A percentile compares a stretch with the other conserved stretches of the same genome.
phyloP scores from a whole-genome alignment of 2,888 invertebrate genomes.

The Osmoderma eremita region DNA sequence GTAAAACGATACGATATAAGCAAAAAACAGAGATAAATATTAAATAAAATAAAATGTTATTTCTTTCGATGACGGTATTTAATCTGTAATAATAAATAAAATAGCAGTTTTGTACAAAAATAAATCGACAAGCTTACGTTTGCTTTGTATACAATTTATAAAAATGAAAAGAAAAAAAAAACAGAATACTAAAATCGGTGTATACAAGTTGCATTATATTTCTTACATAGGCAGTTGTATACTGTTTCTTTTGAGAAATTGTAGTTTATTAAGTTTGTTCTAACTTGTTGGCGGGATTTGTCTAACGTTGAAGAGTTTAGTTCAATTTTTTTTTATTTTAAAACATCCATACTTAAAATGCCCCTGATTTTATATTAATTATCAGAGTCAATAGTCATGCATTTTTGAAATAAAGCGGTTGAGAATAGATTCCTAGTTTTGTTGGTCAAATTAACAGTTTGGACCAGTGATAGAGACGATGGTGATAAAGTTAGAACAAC shows the following conservation, averaged over 20 bases:
- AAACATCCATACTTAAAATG: neutral
- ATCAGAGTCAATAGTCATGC: neutral
- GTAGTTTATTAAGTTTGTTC: conserved; percentile 42
- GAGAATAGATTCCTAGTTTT: conserved; percentile 21
- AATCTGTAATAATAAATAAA: conserved; percentile 33
- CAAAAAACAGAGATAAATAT: conserved; percentile 13
- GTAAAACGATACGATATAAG: neutral
- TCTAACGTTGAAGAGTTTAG: neutral
- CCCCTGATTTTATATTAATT: too few species aligned
- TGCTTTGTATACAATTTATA: conserved; percentile 39
- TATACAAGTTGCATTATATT: conserved; percentile 40
- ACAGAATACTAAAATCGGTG: conserved; percentile 39
- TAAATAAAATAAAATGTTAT: conserved; percentile 33
- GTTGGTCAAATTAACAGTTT: conserved; percentile 17
- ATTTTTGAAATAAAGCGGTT: neutral
- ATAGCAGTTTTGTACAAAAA: conserved; percentile 39
- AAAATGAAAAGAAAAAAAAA: conserved; percentile 42
- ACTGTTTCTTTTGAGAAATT: conserved; percentile 37
- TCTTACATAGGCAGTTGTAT: conserved; percentile 41
- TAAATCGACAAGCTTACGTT: conserved; percentile 37
- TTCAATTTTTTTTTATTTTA: neutral
- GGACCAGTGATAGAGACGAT: conserved; percentile 31
- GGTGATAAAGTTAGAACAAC: conserved; percentile 42
- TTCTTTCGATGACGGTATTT: conserved; percentile 21
- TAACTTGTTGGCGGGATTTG: conserved; percentile 35